These are phyloP conservation scores for Leucophenga varia DNA, from an alignment of 1,140 invertebrate species.

Conservation along the genomic window DNA sequence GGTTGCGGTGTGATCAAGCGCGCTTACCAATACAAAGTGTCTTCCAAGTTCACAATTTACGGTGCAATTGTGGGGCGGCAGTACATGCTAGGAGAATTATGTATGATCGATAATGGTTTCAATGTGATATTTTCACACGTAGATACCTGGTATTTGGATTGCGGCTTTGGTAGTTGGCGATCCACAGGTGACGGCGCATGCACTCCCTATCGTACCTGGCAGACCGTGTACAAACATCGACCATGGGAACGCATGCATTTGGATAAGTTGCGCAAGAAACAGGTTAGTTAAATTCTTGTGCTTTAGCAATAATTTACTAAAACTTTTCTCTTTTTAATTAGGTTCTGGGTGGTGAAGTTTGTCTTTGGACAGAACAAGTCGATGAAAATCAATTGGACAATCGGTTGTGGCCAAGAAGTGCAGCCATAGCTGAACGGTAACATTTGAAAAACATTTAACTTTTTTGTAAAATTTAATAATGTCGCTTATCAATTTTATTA, in stretches of 20 bases:
- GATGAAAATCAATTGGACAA: slow-evolving; percentile 64
- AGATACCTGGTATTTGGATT: slow-evolving; percentile 84
- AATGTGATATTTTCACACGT: slow-evolving; percentile 80
- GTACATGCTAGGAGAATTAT: slow-evolving; percentile 72
- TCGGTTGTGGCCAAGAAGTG: slow-evolving; percentile 70
- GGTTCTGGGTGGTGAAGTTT: slow-evolving; percentile 68
- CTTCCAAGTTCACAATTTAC: slow-evolving; percentile 62
- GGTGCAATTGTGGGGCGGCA: slow-evolving; percentile 77
- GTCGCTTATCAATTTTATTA: too few relatives aligned
- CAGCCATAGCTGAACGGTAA: slow-evolving; percentile 65
- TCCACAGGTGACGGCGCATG: slow-evolving; percentile 69
- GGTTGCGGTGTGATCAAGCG: slow-evolving; percentile 77
- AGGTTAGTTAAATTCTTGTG: too few relatives aligned
- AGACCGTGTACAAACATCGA: slow-evolving; percentile 77
- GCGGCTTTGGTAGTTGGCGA: slow-evolving; percentile 79
- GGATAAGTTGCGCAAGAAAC: slow-evolving; percentile 40
- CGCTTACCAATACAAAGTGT: slow-evolving; percentile 73
- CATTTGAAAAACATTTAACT: too few relatives aligned
- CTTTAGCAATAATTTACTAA: too few relatives aligned
- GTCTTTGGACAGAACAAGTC: slow-evolving; percentile 71
- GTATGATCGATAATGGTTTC: slow-evolving; percentile 71
- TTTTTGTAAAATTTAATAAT: too few relatives aligned
- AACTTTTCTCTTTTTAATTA: too few relatives aligned
- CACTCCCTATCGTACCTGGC: slow-evolving; percentile 79
- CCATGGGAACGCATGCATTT: slow-evolving; percentile 64